Conservation (phyloP, 2,113 vertebrate species). For the Menidia beryllina region DNA sequence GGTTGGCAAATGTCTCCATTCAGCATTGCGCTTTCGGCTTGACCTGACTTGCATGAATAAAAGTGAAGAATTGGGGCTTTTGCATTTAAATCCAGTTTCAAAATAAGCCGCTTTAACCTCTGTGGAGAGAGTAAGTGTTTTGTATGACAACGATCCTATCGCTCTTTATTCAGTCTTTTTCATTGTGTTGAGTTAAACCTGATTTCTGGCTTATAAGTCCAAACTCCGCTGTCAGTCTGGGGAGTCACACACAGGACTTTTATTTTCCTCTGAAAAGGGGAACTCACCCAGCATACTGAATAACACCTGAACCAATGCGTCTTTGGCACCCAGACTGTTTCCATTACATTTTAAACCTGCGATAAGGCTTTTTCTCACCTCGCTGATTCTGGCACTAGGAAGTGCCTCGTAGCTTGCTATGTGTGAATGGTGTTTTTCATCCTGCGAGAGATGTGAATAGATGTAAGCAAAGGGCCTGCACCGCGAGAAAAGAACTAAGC, state of each 20-base stretch:
- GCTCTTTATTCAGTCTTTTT: constrained; percentile 34
- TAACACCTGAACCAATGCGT: constrained; percentile 31
- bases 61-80: constrained; percentile 25
- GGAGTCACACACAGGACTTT: constrained; percentile 41
- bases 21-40: constrained; percentile 33
- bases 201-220: constrained; percentile 18
- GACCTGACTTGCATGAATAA: constrained; percentile 55
- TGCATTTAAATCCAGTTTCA: constrained; percentile 40
- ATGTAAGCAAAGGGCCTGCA: constrained; percentile 23
- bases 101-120: constrained; percentile 32
- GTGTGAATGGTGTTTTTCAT: constrained; percentile 9
- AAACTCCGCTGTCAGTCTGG: constrained; percentile 30
- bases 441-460: constrained; percentile 11
- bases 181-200: constrained; percentile 21
- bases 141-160: constrained; percentile 29
- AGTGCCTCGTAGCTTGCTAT: constrained; percentile 32
- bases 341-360: constrained; percentile 32
- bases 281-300: constrained; percentile 19
- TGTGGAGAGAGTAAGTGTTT: constrained; percentile 20
- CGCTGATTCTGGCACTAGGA: constrained; percentile 6
- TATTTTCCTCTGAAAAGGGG: constrained; percentile 34
- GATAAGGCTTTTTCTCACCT: constrained; percentile 39
- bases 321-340: constrained; percentile 34
- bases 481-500: constrained; percentile 37
- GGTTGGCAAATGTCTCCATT: constrained; percentile 53